Base-by-base conservation (phyloP, 1,140 invertebrate genomes). In the Trichonephila clavipes region DNA sequence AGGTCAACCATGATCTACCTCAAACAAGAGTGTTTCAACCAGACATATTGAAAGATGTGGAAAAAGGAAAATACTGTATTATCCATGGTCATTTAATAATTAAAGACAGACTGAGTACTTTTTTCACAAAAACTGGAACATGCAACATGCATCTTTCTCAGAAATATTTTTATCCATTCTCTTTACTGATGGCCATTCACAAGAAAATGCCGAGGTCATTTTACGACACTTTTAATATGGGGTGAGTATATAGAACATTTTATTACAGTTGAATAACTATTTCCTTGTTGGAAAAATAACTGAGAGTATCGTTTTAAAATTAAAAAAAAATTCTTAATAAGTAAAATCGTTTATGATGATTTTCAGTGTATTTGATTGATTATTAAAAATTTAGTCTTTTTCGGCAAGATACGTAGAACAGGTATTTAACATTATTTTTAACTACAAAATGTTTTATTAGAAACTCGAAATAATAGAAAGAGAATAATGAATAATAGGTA, bases 41-140 rank as follows among this genome's bases (percentile, higher is more conserved):
- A 10, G 58, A 82, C 8, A 81, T 21, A 14, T 28, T 92, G 18
- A 28, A 10, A 1, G 14, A 51, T 8, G 61, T 92, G 3, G 77
- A 92, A 85, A 92, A 69, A 16, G 81, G 81, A 18, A 64, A 66
- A 51, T 85, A 51, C 0, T 92, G 90, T 5, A 16, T 85, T 21
- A 85, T 92, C 58, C 90, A 92, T 16, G 90, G 90, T 7, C 90
- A 92, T 24, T n/a, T 92, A 19, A 92, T 92, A 16, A 62, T 92
- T 2, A 69, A 92, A 58, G 72, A 58, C 6, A 59, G 59, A 18
- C 34, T 85, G 21, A 83, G 34, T 18, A 16, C 19, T 7, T 92
- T 51, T 28, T 92, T 64, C 61, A 64, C 21, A 10, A 85, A 44
- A 21, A 62, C 10, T 14, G 82, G 81, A 58, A 64, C 81, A 0